phyloP scores from a whole-genome alignment of 2,888 invertebrate species.

The Chorisops tibialis region DNA sequence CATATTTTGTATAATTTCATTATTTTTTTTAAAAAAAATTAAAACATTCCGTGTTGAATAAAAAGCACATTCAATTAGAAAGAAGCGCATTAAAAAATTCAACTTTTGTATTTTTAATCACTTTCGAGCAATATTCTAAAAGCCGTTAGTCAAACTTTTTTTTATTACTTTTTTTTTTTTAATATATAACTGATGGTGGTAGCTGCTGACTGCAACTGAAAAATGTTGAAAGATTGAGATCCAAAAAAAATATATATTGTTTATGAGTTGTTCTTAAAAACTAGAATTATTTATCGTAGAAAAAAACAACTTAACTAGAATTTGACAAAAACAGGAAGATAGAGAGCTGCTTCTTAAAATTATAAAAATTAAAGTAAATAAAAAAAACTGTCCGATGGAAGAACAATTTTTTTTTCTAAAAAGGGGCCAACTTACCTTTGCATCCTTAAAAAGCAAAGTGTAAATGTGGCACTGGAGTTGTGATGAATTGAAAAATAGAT shows the following conservation, averaged over 20 bases:
- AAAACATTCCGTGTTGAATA: too few relatives aligned
- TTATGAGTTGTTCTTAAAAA: slow-evolving; percentile 1
- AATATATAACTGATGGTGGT: too few relatives aligned
- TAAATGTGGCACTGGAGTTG: slow-evolving; percentile 18
- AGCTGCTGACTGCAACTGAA: background rate
- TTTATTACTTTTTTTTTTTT: too few relatives aligned
- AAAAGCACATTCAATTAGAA: too few relatives aligned
- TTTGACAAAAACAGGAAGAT: background rate
- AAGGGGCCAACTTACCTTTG: slow-evolving; percentile 32
- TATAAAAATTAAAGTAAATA: slow-evolving; percentile 2
- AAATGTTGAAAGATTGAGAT: background rate
- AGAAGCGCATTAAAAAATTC: too few relatives aligned
- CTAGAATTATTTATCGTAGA: slow-evolving; percentile 1
- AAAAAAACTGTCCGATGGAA: background rate
- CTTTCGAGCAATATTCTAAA: too few relatives aligned
- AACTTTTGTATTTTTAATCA: too few relatives aligned
- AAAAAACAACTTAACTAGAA: background rate
- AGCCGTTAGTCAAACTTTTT: too few relatives aligned
- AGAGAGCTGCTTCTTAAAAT: slow-evolving; percentile 5
- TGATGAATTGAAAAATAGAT: slow-evolving; percentile 1
- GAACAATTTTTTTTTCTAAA: slow-evolving; percentile 8
- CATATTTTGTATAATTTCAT: too few relatives aligned
- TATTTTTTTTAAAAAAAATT: too few relatives aligned
- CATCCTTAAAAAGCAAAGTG: slow-evolving; percentile 29
- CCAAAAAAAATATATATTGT: background rate